Evolutionary conservation across 2,888 invertebrate species (phyloP).

Genomic region (Clunio marinus): DNA sequence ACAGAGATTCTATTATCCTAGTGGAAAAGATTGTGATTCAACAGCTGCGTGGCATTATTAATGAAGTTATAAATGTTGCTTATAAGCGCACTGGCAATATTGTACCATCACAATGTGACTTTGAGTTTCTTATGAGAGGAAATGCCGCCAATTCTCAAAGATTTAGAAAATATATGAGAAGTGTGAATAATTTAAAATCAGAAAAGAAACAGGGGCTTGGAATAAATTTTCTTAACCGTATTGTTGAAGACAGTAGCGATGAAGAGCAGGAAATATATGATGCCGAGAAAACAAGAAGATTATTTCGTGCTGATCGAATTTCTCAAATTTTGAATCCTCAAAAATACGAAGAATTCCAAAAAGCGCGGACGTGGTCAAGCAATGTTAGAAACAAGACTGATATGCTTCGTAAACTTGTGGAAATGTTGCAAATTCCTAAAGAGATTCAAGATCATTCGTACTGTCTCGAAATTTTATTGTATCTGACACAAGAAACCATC

Average conservation of each 20-base stretch:
- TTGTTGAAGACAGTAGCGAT: slow-evolving; percentile 51
- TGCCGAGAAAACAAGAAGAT: slow-evolving; percentile 49
- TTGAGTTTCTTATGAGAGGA: slow-evolving; percentile 78
- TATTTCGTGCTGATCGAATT: slow-evolving; percentile 59
- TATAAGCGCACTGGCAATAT: slow-evolving; percentile 60
- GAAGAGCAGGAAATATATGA: slow-evolving; percentile 51
- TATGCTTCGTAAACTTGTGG: slow-evolving; percentile 57
- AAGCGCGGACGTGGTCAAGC: slow-evolving; percentile 74
- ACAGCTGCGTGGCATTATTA: slow-evolving; percentile 73
- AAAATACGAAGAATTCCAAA: slow-evolving; percentile 72
- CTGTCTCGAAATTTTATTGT: slow-evolving; percentile 74
- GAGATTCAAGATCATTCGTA: slow-evolving; percentile 59
- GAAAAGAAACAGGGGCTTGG: slow-evolving; percentile 41
- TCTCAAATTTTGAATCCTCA: slow-evolving; percentile 55
- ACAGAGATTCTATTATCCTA: slow-evolving; percentile 74
- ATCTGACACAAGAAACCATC: slow-evolving; percentile 85
- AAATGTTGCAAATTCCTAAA: slow-evolving; percentile 61
- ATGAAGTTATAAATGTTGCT: slow-evolving; percentile 67
- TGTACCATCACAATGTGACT: slow-evolving; percentile 57
- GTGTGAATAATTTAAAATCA: slow-evolving; percentile 50
- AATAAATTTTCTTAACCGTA: slow-evolving; percentile 44
- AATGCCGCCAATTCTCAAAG: slow-evolving; percentile 73
- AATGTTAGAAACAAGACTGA: slow-evolving; percentile 54
- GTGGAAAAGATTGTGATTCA: slow-evolving; percentile 80
- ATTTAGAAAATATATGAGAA: slow-evolving; percentile 67